Percentiles rank a stretch among this genome's conserved stretches.
phyloP scores from a whole-genome alignment of 2,797 vertebrate genomes.

The Coluber constrictor region DNA sequence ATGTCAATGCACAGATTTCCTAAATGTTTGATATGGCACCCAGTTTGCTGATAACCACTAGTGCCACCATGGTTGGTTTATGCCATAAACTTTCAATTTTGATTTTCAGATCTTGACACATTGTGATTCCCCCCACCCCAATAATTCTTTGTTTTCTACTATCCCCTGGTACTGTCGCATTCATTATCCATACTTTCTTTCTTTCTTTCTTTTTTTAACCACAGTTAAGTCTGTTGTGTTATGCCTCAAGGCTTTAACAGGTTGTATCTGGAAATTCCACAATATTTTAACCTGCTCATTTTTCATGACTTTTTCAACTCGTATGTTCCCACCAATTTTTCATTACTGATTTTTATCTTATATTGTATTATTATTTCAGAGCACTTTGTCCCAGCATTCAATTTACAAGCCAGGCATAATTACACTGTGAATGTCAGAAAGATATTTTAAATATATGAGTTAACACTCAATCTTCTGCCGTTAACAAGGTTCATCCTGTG shows the following conservation, averaged over 20 bases:
- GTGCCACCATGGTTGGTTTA: not conserved
- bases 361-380: not conserved
- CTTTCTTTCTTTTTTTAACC: not conserved
- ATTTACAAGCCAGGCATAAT: not conserved
- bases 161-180: not conserved
- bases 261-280: not conserved
- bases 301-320: not conserved
- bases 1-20: not conserved
- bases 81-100: not conserved
- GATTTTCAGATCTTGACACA: not conserved
- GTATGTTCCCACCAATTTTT: not conserved
- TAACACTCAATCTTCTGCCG: not conserved
- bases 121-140: rapidly evolving
- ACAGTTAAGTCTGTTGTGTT: not conserved
- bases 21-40: not conserved
- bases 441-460: not conserved
- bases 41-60: not conserved
- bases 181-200: too few relatives aligned
- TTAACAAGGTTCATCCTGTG: not conserved
- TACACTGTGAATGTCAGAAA: not conserved
- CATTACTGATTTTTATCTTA: not conserved
- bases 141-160: not conserved
- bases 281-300: not conserved
- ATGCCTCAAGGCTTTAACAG: not conserved
- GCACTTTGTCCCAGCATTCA: not conserved